Conservation (phyloP, 35 echinoderm and acorn worm species). For the Apostichopus japonicus region DNA sequence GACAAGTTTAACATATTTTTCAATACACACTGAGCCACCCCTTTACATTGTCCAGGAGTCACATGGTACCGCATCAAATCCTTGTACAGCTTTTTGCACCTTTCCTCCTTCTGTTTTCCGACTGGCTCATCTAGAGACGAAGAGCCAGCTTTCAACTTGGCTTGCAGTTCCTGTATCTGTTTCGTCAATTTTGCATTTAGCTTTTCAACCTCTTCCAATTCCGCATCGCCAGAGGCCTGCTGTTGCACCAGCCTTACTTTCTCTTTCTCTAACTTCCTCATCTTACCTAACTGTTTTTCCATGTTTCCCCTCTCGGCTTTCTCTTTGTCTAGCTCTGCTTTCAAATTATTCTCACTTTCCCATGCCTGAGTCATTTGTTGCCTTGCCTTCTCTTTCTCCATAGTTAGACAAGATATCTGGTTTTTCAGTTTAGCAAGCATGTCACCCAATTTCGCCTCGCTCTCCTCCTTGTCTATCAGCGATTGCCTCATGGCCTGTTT, state of each 20-base stretch:
- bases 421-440: conserved; percentile 56
- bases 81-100: conserved; percentile 32
- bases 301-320: conserved; percentile 10
- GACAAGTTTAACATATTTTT: neutral
- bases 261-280: neutral
- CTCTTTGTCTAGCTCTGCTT: conserved; percentile 34
- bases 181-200: conserved; percentile 30
- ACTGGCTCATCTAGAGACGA: neutral
- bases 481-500: neutral
- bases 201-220: neutral
- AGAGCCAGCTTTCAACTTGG: neutral
- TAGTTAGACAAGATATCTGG: neutral
- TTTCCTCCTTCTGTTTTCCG: conserved; percentile 29
- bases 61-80: conserved; percentile 17
- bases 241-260: neutral
- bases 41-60: neutral
- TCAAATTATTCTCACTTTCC: conserved; percentile 41
- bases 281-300: conserved; percentile 14
- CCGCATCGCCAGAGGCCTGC: neutral
- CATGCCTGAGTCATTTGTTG: conserved; percentile 48
- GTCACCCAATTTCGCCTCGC: conserved; percentile 24
- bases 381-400: conserved; percentile 37
- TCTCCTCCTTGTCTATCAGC: conserved; percentile 44
- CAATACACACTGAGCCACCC: conserved; percentile 25
- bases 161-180: conserved; percentile 11